phyloP scores from a whole-genome alignment of 2,113 vertebrate species.

The Corythornis madagascariensis region DNA sequence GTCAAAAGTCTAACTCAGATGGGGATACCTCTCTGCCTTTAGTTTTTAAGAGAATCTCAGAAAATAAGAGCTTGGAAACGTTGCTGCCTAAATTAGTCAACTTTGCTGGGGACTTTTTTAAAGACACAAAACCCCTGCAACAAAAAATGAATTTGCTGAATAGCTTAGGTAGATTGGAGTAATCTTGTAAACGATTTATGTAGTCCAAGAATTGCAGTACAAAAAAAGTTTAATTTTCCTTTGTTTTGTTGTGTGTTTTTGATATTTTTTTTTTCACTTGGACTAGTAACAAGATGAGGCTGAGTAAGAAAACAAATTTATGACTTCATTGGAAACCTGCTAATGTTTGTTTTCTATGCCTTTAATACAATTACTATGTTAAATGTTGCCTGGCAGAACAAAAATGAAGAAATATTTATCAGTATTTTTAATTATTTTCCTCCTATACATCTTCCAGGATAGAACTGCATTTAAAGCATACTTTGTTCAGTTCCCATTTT shows the following conservation, averaged over 20 bases:
- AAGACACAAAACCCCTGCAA: background rate
- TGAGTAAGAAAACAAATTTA: background rate
- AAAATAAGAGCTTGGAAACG: background rate
- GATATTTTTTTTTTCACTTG: background rate
- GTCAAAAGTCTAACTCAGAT: background rate
- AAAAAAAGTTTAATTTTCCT: background rate
- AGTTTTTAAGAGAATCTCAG: background rate
- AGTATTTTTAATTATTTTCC: background rate
- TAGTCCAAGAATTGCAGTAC: background rate
- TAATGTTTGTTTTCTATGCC: background rate
- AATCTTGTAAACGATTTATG: background rate
- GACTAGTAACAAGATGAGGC: background rate
- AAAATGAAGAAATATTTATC: background rate
- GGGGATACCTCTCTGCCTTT: background rate
- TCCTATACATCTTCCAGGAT: background rate
- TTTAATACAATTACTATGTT: background rate
- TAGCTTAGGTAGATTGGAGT: background rate
- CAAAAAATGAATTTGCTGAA: background rate
- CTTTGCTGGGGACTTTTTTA: background rate
- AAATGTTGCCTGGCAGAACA: background rate
- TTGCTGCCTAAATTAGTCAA: background rate
- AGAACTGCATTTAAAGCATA: background rate
- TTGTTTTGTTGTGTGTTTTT: background rate
- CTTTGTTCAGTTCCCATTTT: background rate
- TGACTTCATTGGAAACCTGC: background rate